Conservation (phyloP, 1,140 invertebrate species). For the Acromyrmex charruanus region DNA sequence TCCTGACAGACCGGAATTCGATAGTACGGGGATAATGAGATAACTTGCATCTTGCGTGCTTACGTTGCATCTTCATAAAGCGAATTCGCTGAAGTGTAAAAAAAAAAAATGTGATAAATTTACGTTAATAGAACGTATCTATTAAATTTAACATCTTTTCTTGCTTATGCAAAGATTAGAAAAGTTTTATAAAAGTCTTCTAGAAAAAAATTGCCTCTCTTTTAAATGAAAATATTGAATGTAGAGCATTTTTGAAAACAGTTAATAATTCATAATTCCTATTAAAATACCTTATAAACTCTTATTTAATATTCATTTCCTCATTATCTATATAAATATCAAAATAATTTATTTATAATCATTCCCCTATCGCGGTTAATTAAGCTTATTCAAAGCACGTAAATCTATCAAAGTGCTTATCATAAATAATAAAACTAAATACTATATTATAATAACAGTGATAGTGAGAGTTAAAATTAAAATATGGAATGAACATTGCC, state of each 20-base stretch:
- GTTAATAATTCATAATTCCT: no score
- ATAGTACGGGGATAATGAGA: slow-evolving; percentile 53
- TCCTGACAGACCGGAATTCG: slow-evolving; percentile 49
- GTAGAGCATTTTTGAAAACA: no score
- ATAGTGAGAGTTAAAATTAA: neutral
- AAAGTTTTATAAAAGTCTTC: neutral
- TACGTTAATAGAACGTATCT: neutral
- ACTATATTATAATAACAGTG: neutral
- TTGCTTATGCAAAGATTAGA: neutral
- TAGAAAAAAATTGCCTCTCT: neutral
- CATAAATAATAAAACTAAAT: slow-evolving; percentile 11
- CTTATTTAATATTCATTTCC: neutral
- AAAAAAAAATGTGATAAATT: slow-evolving; percentile 9
- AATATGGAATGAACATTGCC: neutral
- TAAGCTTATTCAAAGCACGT: neutral
- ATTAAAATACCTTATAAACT: neutral
- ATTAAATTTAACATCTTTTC: neutral
- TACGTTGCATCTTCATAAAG: slow-evolving; percentile 6
- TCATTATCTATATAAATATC: neutral
- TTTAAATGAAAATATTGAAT: neutral
- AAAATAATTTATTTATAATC: neutral
- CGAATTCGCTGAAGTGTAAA: neutral
- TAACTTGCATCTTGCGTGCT: slow-evolving; percentile 34
- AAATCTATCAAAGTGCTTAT: neutral
- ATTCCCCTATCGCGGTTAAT: neutral